Percentiles rank a stretch among this genome's conserved stretches.
phyloP scores from a whole-genome alignment of 1,140 invertebrate genomes.

The Schlechtendalia chinensis region DNA sequence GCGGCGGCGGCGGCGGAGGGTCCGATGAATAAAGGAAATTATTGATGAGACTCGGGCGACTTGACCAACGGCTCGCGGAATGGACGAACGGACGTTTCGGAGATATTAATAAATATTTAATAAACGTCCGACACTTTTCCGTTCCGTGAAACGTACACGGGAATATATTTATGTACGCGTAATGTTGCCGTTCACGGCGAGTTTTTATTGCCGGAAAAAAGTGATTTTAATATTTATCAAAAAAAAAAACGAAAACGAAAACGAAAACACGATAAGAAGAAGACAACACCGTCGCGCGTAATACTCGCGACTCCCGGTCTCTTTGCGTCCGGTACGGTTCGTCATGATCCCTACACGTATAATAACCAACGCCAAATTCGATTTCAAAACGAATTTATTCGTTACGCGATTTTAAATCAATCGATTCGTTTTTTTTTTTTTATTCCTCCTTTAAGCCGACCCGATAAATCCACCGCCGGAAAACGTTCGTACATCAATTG shows the following conservation, averaged over 20 bases:
- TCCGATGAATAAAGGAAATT: slow-evolving; percentile 28
- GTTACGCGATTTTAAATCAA: too few species aligned
- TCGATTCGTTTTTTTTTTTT: too few species aligned
- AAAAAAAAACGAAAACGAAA: not conserved
- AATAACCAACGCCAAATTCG: too few species aligned
- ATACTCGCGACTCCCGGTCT: too few species aligned
- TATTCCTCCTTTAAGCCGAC: too few species aligned
- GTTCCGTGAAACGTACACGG: not conserved
- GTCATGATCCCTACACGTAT: too few species aligned
- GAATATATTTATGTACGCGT: not conserved
- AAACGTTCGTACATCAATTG: too few species aligned
- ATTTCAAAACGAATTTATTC: not conserved
- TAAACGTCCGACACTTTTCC: not conserved
- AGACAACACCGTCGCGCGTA: too few species aligned
- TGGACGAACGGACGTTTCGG: slow-evolving; percentile 13
- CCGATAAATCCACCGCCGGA: too few species aligned
- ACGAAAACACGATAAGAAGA: too few species aligned
- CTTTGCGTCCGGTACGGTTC: too few species aligned
- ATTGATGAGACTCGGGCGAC: slow-evolving; percentile 28
- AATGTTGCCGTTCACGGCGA: not conserved
- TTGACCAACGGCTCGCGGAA: slow-evolving; percentile 26
- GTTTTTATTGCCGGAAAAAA: slow-evolving; percentile 13
- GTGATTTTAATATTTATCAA: slow-evolving; percentile 11
- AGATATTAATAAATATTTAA: slow-evolving; percentile 35
- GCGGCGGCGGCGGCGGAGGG: not conserved